Base-by-base conservation (phyloP, 2,797 vertebrate genomes). In the Melanitta fusca region DNA sequence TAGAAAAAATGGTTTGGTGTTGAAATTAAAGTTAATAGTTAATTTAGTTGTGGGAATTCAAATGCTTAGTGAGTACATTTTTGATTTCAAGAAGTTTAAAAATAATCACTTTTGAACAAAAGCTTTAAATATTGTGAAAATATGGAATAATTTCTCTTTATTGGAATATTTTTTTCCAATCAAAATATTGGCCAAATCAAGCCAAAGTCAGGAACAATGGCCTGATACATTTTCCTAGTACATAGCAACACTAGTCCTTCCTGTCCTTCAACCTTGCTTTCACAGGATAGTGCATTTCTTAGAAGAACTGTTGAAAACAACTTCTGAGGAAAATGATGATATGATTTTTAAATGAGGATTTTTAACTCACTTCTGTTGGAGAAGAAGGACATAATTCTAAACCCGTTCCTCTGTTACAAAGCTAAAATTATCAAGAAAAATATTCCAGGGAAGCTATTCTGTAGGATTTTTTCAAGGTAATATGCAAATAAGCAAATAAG, bases 11-110 rank as follows among this genome's bases (percentile, higher is more conserved):
- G 5, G 43, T 80, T 81, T 88, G 32, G 11, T 3, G 8, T 66
- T 81, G 57, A 89, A 89, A 56, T 71, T 71, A 77, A 89, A 92
- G 49, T 64, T 80, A 94, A 71, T 43, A 19, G 62, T 72, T 90
- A 27, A 22, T 84, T 90, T 87, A 73, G 64, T 28, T 75, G 30
- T 22, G 58, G 41, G 16, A 75, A 43, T 3, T 49, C 10, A 91
- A 95, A 60, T 51, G 30, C 18, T 75, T 0, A 0, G 86, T 66
- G 86, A 64, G 5, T 43, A 36, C 13, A 53, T 60, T 88, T 91
- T 75, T 93, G 58, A 70, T 70, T 86, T 90, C 56, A 43, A 72
- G 7, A 93, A 28, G 27, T 91, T 93, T 73, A 70, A 32, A 72
- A 91, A 57, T 13, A 77, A 32, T 34, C 69, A 38, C 25, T 73